These are phyloP conservation scores for Chelmon rostratus DNA, from an alignment of 2,797 vertebrate species.

Conservation along the genomic window DNA sequence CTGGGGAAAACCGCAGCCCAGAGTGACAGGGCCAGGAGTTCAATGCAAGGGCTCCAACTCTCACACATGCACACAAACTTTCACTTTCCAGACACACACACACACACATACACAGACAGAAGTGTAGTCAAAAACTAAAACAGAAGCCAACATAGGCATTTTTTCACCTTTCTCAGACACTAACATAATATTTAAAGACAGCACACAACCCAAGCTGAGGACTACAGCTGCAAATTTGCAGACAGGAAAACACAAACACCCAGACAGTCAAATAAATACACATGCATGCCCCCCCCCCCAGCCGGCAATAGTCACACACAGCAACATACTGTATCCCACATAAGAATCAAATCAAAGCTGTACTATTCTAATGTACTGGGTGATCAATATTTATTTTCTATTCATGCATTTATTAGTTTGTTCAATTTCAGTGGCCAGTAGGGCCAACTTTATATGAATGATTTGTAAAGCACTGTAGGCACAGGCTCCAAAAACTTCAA, in stretches of 20 bases:
- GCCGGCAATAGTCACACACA: slow-evolving; percentile 16
- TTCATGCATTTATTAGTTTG: slow-evolving; percentile 78
- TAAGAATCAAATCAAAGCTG: slow-evolving; percentile 72
- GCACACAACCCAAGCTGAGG: slow-evolving; percentile 11
- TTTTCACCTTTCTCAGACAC: slow-evolving; percentile 25
- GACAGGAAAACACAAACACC: slow-evolving; percentile 40
- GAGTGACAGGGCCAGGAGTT: slow-evolving; percentile 79
- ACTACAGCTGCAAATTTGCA: slow-evolving; percentile 38
- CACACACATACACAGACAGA: slow-evolving; percentile 27
- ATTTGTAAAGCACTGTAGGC: slow-evolving; percentile 69
- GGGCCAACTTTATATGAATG: slow-evolving; percentile 74
- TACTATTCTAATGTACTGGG: slow-evolving; percentile 60
- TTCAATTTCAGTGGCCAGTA: slow-evolving; percentile 71
- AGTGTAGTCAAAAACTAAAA: slow-evolving; percentile 29
- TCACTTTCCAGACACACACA: slow-evolving; percentile 23
- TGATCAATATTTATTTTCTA: slow-evolving; percentile 80
- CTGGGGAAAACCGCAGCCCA: slow-evolving; percentile 78
- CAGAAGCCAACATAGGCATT: slow-evolving; percentile 34
- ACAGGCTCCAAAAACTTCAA: slow-evolving; percentile 74
- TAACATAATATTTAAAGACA: slow-evolving; percentile 50
- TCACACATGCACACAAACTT: slow-evolving; percentile 51
- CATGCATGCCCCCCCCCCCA: not conserved
- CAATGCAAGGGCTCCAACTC: slow-evolving; percentile 63
- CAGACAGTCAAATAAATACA: slow-evolving; percentile 53
- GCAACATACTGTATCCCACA: slow-evolving; percentile 36